Conservation (phyloP, 2,113 vertebrate species). For the Gnathonemus longibarbis region DNA sequence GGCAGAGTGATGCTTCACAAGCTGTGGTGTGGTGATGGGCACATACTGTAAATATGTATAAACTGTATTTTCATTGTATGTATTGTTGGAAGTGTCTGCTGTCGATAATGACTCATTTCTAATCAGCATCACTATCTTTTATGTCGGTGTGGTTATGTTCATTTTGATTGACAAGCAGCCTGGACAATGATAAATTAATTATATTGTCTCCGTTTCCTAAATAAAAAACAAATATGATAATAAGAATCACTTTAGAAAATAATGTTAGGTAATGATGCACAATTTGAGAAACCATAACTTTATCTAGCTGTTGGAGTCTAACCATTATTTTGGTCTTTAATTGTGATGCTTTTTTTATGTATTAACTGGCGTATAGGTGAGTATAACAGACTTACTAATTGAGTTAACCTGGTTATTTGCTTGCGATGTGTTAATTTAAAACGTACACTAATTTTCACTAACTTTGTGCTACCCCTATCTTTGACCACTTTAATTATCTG, state of each 20-base stretch:
- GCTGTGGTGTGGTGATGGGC: neutral
- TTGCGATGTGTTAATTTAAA: neutral
- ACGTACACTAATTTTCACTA: neutral
- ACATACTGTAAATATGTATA: neutral
- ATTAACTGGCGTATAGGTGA: neutral
- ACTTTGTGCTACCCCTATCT: neutral
- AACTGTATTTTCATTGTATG: neutral
- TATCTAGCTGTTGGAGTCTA: neutral
- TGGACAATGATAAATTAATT: neutral
- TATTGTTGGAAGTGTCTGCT: neutral
- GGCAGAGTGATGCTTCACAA: constrained; percentile 22
- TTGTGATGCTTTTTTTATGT: neutral
- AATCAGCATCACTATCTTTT: neutral
- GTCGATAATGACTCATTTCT: neutral
- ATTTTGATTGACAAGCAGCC: neutral
- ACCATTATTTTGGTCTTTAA: neutral
- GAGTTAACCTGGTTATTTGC: neutral
- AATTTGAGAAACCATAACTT: neutral
- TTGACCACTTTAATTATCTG: neutral
- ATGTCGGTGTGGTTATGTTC: neutral
- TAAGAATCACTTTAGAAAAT: neutral
- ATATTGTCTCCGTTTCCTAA: neutral
- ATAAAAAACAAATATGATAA: neutral
- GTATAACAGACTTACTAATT: neutral
- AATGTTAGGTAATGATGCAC: neutral